Conservation (phyloP, 2,888 invertebrate genomes). For the Lasius fuliginosus region DNA sequence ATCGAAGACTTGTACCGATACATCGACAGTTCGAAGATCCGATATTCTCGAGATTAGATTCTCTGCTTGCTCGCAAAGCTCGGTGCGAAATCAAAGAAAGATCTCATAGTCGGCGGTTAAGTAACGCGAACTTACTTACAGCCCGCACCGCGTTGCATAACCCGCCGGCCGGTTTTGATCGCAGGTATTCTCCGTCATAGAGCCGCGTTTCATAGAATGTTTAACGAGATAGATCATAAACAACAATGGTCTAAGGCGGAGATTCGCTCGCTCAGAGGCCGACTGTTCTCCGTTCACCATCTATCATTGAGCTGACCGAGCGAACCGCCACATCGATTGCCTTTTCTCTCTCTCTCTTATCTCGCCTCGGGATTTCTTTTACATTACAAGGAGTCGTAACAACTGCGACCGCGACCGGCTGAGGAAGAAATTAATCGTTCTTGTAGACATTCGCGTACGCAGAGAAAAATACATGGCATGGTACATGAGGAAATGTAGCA, state of each 20-base stretch:
- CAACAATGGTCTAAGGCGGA: slow-evolving; percentile 54
- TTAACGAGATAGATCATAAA: slow-evolving; percentile 61
- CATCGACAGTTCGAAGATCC: slow-evolving; percentile 48
- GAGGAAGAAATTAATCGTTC: slow-evolving; percentile 60
- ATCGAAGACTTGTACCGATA: slow-evolving; percentile 21
- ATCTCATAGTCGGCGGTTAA: slow-evolving; percentile 52
- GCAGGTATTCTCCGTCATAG: slow-evolving; percentile 48
- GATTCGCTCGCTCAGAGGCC: slow-evolving; percentile 43
- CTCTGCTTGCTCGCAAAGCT: slow-evolving; percentile 29
- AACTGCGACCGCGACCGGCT: slow-evolving; percentile 33
- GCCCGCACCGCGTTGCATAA: slow-evolving; percentile 51
- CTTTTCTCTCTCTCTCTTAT: slow-evolving; percentile 33
- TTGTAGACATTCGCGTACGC: slow-evolving; percentile 7
- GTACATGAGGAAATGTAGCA: slow-evolving; percentile 22
- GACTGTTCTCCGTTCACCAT: slow-evolving; percentile 19
- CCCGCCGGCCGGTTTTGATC: slow-evolving; percentile 56
- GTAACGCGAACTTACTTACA: slow-evolving; percentile 53
- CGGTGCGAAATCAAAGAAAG: slow-evolving; percentile 29
- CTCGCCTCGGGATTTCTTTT: slow-evolving; percentile 49
- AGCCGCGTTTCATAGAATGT: slow-evolving; percentile 53
- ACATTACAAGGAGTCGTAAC: slow-evolving; percentile 43
- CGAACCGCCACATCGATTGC: slow-evolving; percentile 36
- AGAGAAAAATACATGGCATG: not conserved
- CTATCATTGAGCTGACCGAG: slow-evolving; percentile 11
- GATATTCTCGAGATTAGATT: slow-evolving; percentile 50